phyloP scores from a whole-genome alignment of 2,888 invertebrate genomes.

The Apamea anceps region DNA sequence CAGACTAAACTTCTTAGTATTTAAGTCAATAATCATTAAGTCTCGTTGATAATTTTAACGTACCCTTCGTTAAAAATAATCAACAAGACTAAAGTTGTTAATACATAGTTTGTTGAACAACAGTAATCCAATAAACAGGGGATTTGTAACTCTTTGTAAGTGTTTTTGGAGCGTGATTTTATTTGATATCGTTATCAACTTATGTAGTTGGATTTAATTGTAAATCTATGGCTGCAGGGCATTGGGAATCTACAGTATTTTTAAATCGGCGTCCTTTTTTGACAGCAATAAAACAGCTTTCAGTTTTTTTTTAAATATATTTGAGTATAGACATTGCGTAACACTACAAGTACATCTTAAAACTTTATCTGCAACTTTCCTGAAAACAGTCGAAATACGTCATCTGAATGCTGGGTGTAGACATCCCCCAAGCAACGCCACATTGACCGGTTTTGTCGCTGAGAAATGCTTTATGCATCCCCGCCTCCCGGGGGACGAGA shows the following conservation, averaged over 20 bases:
- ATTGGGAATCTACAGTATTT: too few relatives aligned
- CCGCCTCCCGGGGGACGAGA: too few relatives aligned
- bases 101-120: slow-evolving; percentile 5
- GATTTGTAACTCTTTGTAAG: neutral
- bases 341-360: neutral
- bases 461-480: too few relatives aligned
- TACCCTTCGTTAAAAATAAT: neutral
- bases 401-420: neutral
- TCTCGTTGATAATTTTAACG: slow-evolving; percentile 15
- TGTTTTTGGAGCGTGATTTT: slow-evolving; percentile 15
- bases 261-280: neutral
- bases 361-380: neutral
- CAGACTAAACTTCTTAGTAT: neutral
- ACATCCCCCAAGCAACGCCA: too few relatives aligned
- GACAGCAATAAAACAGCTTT: too few relatives aligned
- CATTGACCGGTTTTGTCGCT: too few relatives aligned
- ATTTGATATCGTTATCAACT: neutral
- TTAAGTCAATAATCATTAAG: slow-evolving; percentile 23
- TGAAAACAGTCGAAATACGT: neutral
- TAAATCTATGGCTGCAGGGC: neutral
- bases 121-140: neutral
- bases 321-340: neutral
- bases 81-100: neutral
- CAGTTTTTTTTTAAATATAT: neutral
- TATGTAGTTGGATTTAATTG: neutral